phyloP scores from a whole-genome alignment of 2,888 invertebrate genomes.

The Axea sp. region DNA sequence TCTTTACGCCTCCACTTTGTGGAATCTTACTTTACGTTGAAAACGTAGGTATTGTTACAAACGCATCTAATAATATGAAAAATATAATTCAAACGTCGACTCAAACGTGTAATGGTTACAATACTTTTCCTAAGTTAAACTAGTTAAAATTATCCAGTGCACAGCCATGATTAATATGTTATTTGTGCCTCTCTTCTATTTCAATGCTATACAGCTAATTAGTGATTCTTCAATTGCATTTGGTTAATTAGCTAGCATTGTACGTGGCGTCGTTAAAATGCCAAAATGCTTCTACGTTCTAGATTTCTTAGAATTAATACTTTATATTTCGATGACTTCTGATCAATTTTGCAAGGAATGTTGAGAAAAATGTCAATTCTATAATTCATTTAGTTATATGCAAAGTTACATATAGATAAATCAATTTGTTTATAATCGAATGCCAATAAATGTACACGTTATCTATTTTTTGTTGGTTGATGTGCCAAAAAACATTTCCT shows the following conservation, averaged over 20 bases:
- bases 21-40: slow-evolving; percentile 6
- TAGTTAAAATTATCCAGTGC: slow-evolving; percentile 16
- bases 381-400: not conserved
- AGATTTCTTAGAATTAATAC: not conserved
- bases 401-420: no score
- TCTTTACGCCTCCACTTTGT: slow-evolving; percentile 20
- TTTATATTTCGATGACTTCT: slow-evolving; percentile 6
- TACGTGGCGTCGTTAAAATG: no score
- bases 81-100: slow-evolving; percentile 25
- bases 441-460: no score
- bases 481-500: no score
- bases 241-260: no score
- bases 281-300: no score
- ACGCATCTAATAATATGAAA: slow-evolving; percentile 23
- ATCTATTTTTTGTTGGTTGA: no score
- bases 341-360: not conserved
- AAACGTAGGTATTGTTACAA: slow-evolving; percentile 18
- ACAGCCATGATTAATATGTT: slow-evolving; percentile 34
- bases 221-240: no score
- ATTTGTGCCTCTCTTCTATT: slow-evolving; percentile 14
- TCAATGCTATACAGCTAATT: not conserved
- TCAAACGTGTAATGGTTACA: slow-evolving; percentile 12
- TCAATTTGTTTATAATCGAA: no score
- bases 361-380: no score
- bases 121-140: slow-evolving; percentile 9